Evolutionary conservation across 2,797 vertebrate genomes (phyloP).

Genomic region (Numenius phaeopus): DNA sequence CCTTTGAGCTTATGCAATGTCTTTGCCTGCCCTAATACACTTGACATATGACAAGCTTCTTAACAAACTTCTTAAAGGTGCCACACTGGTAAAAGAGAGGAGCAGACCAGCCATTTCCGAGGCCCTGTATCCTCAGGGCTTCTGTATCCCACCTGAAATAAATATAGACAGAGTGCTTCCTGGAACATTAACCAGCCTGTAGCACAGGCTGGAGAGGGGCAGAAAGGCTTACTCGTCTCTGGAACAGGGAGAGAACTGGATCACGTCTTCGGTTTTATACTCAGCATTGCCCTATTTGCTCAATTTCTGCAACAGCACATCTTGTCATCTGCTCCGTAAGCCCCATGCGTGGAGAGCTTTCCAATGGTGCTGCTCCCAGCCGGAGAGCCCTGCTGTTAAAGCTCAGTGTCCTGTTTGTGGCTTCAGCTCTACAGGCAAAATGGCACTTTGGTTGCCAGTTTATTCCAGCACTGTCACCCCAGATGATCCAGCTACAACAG

Average conservation of each 20-base stretch:
- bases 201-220: neutral
- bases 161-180: neutral
- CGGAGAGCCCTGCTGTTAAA: neutral
- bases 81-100: neutral
- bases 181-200: neutral
- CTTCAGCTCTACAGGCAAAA: neutral
- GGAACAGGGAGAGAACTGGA: neutral
- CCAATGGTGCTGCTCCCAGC: neutral
- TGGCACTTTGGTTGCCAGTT: neutral
- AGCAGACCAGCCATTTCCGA: neutral
- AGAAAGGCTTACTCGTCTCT: neutral
- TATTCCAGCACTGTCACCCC: neutral
- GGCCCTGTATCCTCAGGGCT: neutral
- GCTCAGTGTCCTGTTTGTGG: neutral
- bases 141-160: neutral
- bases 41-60: neutral
- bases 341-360: neutral
- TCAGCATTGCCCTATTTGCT: neutral
- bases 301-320: accelerated
- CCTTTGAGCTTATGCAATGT: neutral
- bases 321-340: neutral
- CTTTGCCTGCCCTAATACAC: neutral
- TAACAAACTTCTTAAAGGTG: neutral
- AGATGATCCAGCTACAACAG: neutral
- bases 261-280: neutral